These are phyloP conservation scores for Phoebastria nigripes DNA, from an alignment of 2,797 vertebrate species.

Conservation along the genomic window DNA sequence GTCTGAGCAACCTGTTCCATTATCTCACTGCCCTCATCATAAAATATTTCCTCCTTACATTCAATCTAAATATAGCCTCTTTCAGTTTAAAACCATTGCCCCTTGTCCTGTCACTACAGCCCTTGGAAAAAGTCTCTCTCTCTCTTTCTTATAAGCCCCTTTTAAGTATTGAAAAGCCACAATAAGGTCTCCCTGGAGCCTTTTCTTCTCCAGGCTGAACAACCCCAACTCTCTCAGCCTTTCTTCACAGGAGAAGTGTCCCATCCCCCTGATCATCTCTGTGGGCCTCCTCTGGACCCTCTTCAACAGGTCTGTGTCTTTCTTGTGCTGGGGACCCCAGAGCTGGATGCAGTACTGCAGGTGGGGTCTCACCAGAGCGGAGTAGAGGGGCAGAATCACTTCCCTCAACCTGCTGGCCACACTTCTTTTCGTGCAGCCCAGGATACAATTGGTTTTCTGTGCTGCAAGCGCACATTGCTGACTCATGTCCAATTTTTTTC, in stretches of 20 bases:
- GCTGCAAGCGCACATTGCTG: fast-evolving
- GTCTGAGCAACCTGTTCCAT: background rate
- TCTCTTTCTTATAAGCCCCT: background rate
- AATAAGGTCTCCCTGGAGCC: background rate
- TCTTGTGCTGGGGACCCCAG: background rate
- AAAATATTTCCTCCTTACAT: background rate
- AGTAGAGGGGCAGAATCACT: background rate
- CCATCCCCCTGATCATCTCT: background rate
- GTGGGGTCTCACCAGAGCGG: fast-evolving
- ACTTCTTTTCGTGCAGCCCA: background rate
- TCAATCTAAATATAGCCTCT: background rate
- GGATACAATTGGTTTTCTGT: fast-evolving
- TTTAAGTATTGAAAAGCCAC: background rate
- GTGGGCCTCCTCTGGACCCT: background rate
- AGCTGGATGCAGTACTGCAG: fast-evolving
- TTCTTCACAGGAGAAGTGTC: background rate
- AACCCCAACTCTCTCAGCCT: no score
- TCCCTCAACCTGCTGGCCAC: fast-evolving
- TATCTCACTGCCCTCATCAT: background rate
- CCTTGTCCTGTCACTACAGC: background rate
- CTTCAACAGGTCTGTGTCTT: background rate
- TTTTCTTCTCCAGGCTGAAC: background rate
- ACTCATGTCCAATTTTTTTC: background rate
- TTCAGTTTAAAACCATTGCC: background rate
- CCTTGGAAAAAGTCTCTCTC: background rate